Base-by-base conservation (phyloP, 2,888 invertebrate genomes). In the Eucera pruinosa region DNA sequence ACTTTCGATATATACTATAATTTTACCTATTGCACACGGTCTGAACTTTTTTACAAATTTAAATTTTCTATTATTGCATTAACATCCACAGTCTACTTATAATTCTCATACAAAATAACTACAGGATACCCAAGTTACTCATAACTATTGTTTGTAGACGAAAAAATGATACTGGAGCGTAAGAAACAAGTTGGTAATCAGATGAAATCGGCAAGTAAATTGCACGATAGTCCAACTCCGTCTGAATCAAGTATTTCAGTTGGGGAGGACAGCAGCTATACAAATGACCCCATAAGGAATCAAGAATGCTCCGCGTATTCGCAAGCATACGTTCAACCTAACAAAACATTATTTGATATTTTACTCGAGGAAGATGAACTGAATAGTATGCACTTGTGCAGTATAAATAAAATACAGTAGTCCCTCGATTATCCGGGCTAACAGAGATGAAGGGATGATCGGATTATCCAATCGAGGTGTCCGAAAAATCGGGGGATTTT, bases 141-240 rank as follows among this genome's bases (percentile, higher is more conserved):
- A 13, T 45, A 27, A n/a, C 23, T 23, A 61, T 41, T 61, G 7
- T 62, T 90, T 89, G 7, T 77, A 93, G 93, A 93, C 89, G 84
- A 91, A n/a, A 90, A 91, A 84, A 88, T 93, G 80, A 88, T 91
- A 67, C 60, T 89, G 27, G 93, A 93, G 81, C 93, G 93, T 80
- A 93, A 93, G 64, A 93, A 92, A 81, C 87, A 90, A 58, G 89
- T 90, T 70, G 83, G 89, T 9, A 86, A 83, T 64, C 90, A 89
- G 50, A 50, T 71, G 25, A 90, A 88, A 78, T 61, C 47, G 45
- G 4, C 61, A 13, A 45, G 23, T n/a, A 88, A 88, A 79, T 73
- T 55, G 1, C 80, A 72, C 7, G 57, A 57, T 23, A 90, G 90
- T 81, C 89, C 91, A 18, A 83, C 82, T 6, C 87, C 84, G 18